Evolutionary conservation across 2,113 vertebrate species (phyloP), one percentile per base, ranked within the genome.

Genomic region (Archocentrus centrarchus): DNA sequence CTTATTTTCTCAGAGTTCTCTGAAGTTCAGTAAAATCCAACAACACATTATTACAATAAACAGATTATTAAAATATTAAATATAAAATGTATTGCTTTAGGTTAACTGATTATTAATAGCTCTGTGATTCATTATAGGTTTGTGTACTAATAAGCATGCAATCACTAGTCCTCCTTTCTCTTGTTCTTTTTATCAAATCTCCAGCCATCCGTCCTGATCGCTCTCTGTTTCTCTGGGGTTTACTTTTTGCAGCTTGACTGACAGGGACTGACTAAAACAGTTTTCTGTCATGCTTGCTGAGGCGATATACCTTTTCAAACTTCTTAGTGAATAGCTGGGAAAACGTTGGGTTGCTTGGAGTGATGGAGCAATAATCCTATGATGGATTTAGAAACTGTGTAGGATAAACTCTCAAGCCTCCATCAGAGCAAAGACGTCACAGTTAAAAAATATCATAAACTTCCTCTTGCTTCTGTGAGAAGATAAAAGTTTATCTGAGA

Each of bases 401-500:
- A 55, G 53, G 81, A 84, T 77, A 81, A 86, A 83, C 27, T 81
- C 39, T 85, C 17, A 70, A 81, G 75, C 7, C 63, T 66, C 59
- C 70, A 75, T 80, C 76, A 77, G 27, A 66, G 80, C 32, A 58
- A 75, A 81, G 57, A 75, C 75, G 66, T 70, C 59, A 73, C 39
- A 57, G 22, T 20, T 81, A 30, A 32, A 47, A 83, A 78, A 82
- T 85, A 85, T 68, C 77, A 78, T 20, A 24, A 83, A 80, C 79
- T 39, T 39, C 61, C 53, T 86, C 68, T 50, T 1, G 4, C 62
- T 27, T 61, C 27, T 53, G 63, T 80, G 55, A 57, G 47, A 59
- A 75, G 84, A 82, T 61, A 58, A 50, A 70, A 62, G 53, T 88
- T 88, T 47, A 82, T 87, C 77, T 87, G n/a, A 13, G 44, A 79